Conservation (phyloP, 2,113 vertebrate species). For the Stegastes partitus region DNA sequence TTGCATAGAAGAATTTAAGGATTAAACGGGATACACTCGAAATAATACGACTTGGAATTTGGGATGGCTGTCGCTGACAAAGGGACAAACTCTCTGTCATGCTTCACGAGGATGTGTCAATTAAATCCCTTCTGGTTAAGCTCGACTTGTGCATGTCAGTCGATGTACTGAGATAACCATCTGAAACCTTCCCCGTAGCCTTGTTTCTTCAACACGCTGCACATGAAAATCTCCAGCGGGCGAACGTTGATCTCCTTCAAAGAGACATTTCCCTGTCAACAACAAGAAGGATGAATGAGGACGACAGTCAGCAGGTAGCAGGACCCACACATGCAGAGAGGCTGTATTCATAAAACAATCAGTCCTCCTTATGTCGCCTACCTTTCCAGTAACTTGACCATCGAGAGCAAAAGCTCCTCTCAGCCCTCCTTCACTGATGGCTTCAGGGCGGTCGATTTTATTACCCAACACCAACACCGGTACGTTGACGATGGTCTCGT, state of each 20-base stretch:
- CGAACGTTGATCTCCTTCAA: slow-evolving; percentile 91
- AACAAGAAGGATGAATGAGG: slow-evolving; percentile 11
- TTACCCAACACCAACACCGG: slow-evolving; percentile 97
- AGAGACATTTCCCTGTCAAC: slow-evolving; percentile 88
- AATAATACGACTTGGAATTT: slow-evolving; percentile 10
- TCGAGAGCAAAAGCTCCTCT: slow-evolving; percentile 93
- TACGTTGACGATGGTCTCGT: slow-evolving; percentile 94
- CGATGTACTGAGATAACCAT: slow-evolving; percentile 97
- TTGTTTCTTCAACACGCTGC: slow-evolving; percentile 95
- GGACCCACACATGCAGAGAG: neutral
- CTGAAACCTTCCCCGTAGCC: slow-evolving; percentile 97
- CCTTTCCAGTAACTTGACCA: slow-evolving; percentile 96
- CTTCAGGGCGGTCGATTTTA: slow-evolving; percentile 96
- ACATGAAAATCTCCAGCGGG: slow-evolving; percentile 99
- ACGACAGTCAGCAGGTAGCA: neutral
- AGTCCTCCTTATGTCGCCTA: neutral
- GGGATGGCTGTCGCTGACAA: slow-evolving; percentile 25
- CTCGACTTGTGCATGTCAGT: slow-evolving; percentile 83
- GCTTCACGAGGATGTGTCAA: slow-evolving; percentile 16
- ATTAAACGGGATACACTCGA: slow-evolving; percentile 33
- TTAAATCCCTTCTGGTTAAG: slow-evolving; percentile 21
- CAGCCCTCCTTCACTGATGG: slow-evolving; percentile 93
- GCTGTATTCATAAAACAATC: neutral
- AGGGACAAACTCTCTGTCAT: slow-evolving; percentile 25
- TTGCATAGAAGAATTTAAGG: slow-evolving; percentile 64